Percentiles rank a stretch among this genome's conserved stretches.
Conservation (phyloP, 2,888 invertebrate species). For the Watsonalla cultraria region DNA sequence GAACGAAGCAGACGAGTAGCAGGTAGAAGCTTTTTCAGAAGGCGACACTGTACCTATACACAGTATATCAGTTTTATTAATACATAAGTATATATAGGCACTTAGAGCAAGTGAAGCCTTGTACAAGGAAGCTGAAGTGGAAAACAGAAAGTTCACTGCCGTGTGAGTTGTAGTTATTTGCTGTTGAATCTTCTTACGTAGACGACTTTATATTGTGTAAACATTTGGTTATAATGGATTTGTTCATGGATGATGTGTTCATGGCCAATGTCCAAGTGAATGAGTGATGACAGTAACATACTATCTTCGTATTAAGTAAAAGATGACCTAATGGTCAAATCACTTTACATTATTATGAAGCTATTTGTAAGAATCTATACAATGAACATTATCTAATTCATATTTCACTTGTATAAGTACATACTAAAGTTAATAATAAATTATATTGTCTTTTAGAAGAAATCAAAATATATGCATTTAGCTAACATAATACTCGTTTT, state of each 20-base stretch:
- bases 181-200: conserved; percentile 15
- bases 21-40: conserved; percentile 18
- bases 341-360: not conserved
- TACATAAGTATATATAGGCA: conserved; percentile 23
- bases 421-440: conserved; percentile 18
- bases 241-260: conserved; percentile 34
- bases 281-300: conserved; percentile 23
- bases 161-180: conserved; percentile 41
- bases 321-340: not conserved
- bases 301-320: conserved; percentile 20
- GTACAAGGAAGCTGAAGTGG: conserved; percentile 55
- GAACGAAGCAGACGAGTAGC: conserved; percentile 28
- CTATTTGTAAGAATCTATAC: not conserved
- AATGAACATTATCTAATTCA: not conserved
- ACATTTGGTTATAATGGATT: not conserved
- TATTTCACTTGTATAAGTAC: not conserved
- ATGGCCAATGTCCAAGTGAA: conserved; percentile 17
- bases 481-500: conserved; percentile 51
- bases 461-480: conserved; percentile 45
- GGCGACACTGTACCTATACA: not conserved
- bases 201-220: conserved; percentile 9
- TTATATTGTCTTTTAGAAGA: conserved; percentile 23
- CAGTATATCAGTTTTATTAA: not conserved
- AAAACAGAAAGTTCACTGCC: conserved; percentile 52
- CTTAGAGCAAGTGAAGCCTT: conserved; percentile 56